Evolutionary conservation across 2,797 vertebrate species (phyloP).

Genomic region (Cynopterus sphinx): DNA sequence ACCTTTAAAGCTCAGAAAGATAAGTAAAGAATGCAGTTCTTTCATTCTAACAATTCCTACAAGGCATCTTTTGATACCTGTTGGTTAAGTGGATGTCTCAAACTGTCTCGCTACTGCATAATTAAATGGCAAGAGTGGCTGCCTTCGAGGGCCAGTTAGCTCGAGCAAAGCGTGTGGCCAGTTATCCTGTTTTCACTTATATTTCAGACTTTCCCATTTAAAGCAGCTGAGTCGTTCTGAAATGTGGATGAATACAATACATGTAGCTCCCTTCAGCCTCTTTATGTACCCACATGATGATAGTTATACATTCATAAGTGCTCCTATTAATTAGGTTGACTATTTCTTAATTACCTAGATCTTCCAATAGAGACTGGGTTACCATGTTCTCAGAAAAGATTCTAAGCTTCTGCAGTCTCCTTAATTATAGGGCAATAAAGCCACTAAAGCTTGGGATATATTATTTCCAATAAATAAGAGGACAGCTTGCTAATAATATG

Average conservation of each 20-base stretch:
- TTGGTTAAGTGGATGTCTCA: not conserved
- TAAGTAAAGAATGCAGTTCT: not conserved
- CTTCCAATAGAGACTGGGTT: not conserved
- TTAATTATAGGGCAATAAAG: constrained; percentile 16
- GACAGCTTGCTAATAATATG: constrained; percentile 7
- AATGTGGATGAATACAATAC: not conserved
- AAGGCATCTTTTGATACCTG: not conserved
- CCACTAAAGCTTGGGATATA: not conserved
- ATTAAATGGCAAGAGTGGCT: not conserved
- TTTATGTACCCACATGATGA: not conserved
- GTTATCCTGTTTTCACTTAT: not conserved
- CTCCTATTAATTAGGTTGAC: not conserved
- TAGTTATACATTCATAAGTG: not conserved
- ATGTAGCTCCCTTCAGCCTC: not conserved
- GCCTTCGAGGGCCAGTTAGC: not conserved
- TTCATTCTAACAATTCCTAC: not conserved
- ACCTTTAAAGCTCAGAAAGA: not conserved
- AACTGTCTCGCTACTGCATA: not conserved
- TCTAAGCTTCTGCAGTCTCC: not conserved
- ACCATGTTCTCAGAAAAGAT: not conserved
- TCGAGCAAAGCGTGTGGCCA: not conserved
- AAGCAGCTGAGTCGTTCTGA: not conserved
- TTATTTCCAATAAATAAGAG: constrained; percentile 52
- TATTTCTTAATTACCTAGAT: constrained; percentile 23
- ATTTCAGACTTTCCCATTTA: not conserved